Conservation (phyloP, 2,888 invertebrate genomes). For the Eurois occulta region DNA sequence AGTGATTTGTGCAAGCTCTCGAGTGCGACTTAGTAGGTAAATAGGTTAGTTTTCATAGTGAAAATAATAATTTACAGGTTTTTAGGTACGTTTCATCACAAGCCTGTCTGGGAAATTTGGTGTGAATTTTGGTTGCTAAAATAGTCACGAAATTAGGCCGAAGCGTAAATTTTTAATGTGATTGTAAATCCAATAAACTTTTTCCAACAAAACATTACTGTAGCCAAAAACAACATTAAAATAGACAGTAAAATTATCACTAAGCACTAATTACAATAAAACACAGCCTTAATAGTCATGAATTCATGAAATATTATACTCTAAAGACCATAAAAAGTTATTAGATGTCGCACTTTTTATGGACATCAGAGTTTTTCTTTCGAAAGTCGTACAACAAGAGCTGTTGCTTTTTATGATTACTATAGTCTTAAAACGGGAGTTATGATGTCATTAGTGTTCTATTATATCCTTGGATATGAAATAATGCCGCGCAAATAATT, state of each 20-base stretch:
- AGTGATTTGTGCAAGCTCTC: not conserved
- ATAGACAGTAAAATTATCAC: slow-evolving; percentile 18
- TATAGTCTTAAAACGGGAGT: slow-evolving; percentile 65
- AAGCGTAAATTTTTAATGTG: not conserved
- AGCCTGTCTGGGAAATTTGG: not conserved
- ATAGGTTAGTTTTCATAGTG: not conserved
- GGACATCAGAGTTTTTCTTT: slow-evolving; percentile 59
- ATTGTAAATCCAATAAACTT: not conserved
- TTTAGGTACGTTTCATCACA: not conserved
- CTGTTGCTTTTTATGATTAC: slow-evolving; percentile 68
- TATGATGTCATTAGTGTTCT: slow-evolving; percentile 67
- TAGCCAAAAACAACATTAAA: slow-evolving; percentile 1
- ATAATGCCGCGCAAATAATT: slow-evolving; percentile 57
- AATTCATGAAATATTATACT: slow-evolving; percentile 64
- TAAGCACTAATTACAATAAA: slow-evolving; percentile 49
- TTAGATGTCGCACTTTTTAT: slow-evolving; percentile 66
- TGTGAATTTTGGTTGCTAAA: not conserved
- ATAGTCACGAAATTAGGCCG: not conserved
- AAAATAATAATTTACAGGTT: not conserved
- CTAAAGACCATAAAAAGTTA: slow-evolving; percentile 70
- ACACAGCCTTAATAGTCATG: slow-evolving; percentile 39
- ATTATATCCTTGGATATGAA: slow-evolving; percentile 58
- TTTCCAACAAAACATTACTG: not conserved
- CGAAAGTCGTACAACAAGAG: slow-evolving; percentile 62
- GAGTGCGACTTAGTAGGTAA: not conserved